Conservation (phyloP, 1,140 invertebrate genomes). For the Lasioglossum baleicum region DNA sequence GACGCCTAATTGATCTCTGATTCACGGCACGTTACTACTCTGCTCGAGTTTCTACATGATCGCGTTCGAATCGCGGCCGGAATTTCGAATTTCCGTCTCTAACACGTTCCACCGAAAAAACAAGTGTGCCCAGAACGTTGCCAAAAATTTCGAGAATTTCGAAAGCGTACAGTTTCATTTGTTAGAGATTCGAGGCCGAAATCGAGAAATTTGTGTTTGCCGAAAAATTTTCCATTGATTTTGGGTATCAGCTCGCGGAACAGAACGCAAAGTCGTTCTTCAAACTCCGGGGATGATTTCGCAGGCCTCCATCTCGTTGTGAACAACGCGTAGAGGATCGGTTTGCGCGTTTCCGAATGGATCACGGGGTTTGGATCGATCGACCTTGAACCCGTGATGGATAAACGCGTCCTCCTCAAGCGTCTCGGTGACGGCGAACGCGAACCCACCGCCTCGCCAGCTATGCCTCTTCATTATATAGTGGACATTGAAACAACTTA, state of each 20-base stretch:
- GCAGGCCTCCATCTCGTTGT: slow-evolving; percentile 13
- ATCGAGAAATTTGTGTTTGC: neutral
- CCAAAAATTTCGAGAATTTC: neutral
- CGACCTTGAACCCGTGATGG: too few relatives aligned
- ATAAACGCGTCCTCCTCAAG: neutral
- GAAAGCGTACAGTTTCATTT: neutral
- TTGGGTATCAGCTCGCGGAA: neutral
- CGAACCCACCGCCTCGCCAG: slow-evolving; percentile 73
- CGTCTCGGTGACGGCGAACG: slow-evolving; percentile 30
- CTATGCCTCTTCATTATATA: slow-evolving; percentile 79
- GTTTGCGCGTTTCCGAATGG: too few relatives aligned
- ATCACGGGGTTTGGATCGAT: too few relatives aligned
- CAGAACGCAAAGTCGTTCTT: neutral
- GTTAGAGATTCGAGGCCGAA: slow-evolving; percentile 2
- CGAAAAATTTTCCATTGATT: neutral
- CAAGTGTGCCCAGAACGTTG: neutral
- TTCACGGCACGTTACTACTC: slow-evolving; percentile 48
- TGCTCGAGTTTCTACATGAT: slow-evolving; percentile 31
- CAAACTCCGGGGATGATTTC: slow-evolving; percentile 3
- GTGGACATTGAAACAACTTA: slow-evolving; percentile 81
- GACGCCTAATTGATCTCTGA: slow-evolving; percentile 51
- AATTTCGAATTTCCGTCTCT: neutral
- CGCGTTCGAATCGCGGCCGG: slow-evolving; percentile 26
- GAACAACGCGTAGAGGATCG: neutral
- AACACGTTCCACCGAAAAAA: slow-evolving; percentile 7